Evolutionary conservation across 1,140 invertebrate species (phyloP), one percentile per base, ranked within the genome.

Genomic region (Cydia pomonella): DNA sequence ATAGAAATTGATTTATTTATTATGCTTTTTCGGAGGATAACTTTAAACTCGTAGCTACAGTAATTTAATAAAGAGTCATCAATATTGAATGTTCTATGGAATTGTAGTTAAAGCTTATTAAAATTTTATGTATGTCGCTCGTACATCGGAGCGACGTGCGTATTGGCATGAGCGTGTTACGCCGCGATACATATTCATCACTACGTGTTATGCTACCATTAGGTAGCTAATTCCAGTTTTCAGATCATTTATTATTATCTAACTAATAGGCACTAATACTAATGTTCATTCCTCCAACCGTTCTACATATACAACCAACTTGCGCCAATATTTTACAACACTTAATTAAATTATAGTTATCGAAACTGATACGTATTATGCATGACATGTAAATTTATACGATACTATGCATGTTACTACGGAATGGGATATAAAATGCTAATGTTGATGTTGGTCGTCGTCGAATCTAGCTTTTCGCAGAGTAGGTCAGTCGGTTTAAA

Each of bases 341-440:
- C 63, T 29, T 64, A 64, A 64, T 64, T 64, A 64, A 64, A 29
- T 64, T 33, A 29, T 29, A 33, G 27, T 27, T 27, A 29, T 33
- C 27, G 3, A 64, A 64, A 64, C 63, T 29, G 27, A 64, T 64
- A 64, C 62, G 18, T 63, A 63, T 25, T 27, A 25, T 63, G 27
- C 4, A 29, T 29, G 7, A 29, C 25, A 64, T 64, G 25, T 33
- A 29, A 64, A 64, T 64, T 16, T 64, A 64, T 64, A 1, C 53
- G 21, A 59, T 59, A 23, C 53, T 59, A 59, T 59, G 53, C 18
- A 59, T 23, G 53, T 59, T 59, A 53, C 53, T 59, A 59, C 27
- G 23, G 63, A 29, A 27, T 64, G 25, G n/a, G 27, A 21, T 10
- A 33, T 64, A 64, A 64, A 64, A 64, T 64, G 63, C 63, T 16